Evolutionary conservation across 1,140 invertebrate species (phyloP), one percentile per base, ranked within the genome.

Genomic region (Rhopalosiphum padi): DNA sequence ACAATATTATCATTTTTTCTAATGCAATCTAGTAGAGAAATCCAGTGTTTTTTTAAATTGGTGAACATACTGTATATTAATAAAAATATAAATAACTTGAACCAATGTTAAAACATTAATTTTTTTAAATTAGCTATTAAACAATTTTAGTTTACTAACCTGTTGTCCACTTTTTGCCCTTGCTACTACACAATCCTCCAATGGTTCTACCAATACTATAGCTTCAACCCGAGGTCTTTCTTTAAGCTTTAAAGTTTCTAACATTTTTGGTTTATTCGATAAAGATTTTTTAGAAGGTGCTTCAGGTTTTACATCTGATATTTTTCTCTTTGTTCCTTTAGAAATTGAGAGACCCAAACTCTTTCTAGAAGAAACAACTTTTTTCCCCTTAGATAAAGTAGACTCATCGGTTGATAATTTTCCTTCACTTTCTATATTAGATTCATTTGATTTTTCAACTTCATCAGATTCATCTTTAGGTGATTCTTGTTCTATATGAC

Each of bases 381-480:
- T 93, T 93, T 93, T 93, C 0, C 48, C 91, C 43, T 94, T 94
- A 18, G 90, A 48, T 6, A 51, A 68, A 85, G 25, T 55, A 60
- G 90, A 48, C 94, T 95, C 95, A 94, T 95, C 95, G 90, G 95
- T 95, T 23, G 95, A 94, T 68, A 95, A 92, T 41, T 94, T 94
- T 55, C 94, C 95, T 94, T 95, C 95, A 83, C 89, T 94, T 43
- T 93, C 82, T 35, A 25, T 41, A 86, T 55, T 85, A n/a, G 35
- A 18, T 41, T 86, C 82, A 41, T 35, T 53, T 90, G 94, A 94
- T 94, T 94, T 94, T 60, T 94, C 94, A 48, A 68, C 94, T 90
- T 94, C 91, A 51, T 21, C 25, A 25, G 82, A 30, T 85, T 85
- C 77, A 25, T 85, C 77, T 83, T 15, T 23, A 41, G 48, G 1